phyloP scores from a whole-genome alignment of 2,113 vertebrate genomes.

The Phrynosoma platyrhinos region DNA sequence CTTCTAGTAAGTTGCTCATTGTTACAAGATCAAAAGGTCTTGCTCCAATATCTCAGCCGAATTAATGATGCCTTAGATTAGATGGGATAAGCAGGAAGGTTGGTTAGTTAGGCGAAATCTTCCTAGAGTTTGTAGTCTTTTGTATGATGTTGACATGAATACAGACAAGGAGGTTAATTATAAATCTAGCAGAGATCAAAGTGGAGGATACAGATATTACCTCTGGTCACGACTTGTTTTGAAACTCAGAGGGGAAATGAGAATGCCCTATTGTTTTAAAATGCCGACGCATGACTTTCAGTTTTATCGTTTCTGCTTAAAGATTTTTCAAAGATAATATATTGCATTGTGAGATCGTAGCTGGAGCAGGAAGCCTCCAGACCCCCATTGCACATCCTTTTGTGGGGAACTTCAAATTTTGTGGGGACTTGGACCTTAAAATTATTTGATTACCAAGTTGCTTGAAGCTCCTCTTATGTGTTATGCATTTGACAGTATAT shows the following conservation, averaged over 20 bases:
- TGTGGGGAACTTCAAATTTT: no score
- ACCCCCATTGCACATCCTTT: no score
- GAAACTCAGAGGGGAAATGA: background rate
- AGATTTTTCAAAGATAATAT: no score
- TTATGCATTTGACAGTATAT: no score
- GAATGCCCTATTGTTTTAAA: background rate
- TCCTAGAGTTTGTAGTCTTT: background rate
- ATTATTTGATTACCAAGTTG: background rate
- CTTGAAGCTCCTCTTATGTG: no score
- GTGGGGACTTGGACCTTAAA: no score
- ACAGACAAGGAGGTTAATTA: background rate
- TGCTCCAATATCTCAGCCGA: background rate
- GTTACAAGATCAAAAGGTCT: background rate
- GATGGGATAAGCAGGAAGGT: background rate
- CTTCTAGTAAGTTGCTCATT: background rate
- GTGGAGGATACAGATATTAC: background rate
- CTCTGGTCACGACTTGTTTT: background rate
- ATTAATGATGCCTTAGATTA: background rate
- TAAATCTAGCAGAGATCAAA: background rate
- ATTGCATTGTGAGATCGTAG: no score
- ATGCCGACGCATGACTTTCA: no score
- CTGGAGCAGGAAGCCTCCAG: no score
- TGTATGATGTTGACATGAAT: background rate
- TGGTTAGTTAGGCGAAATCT: background rate
- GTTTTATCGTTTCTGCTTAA: no score